Conservation (phyloP, 2,113 vertebrate genomes). For the Tachuris rubrigastra region DNA sequence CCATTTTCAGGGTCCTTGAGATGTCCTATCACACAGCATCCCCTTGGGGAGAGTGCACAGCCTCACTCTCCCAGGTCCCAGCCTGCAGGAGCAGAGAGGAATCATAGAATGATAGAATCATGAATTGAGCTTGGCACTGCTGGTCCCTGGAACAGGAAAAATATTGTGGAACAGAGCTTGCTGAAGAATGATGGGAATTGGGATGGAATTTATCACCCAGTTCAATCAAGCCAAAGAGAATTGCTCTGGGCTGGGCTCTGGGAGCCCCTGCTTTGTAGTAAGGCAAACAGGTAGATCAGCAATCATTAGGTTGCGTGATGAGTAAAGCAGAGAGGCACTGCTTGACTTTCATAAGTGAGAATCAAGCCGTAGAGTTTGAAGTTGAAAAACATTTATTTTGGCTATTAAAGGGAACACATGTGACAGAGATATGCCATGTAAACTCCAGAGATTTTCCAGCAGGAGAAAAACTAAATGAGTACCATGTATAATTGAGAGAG, state of each 20-base stretch:
- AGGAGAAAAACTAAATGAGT: background rate
- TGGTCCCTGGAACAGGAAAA: background rate
- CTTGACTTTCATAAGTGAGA: background rate
- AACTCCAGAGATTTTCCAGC: slow-evolving; percentile 31
- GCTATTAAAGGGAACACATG: slow-evolving; percentile 16
- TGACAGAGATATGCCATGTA: slow-evolving; percentile 11
- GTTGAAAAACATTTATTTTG: slow-evolving; percentile 57
- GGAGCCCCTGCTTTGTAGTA: background rate
- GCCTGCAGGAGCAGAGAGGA: background rate
- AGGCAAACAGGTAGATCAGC: background rate
- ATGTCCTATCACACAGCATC: background rate
- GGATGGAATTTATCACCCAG: background rate
- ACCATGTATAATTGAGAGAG: background rate
- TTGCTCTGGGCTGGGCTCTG: background rate
- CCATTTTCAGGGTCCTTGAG: background rate
- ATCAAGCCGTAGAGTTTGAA: slow-evolving; percentile 1
- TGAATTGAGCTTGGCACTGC: rapidly evolving
- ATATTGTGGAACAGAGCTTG: background rate
- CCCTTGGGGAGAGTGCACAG: rapidly evolving
- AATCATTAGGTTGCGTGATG: background rate
- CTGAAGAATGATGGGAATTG: background rate
- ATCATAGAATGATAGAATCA: too few relatives aligned
- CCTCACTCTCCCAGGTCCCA: background rate
- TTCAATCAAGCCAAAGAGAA: rapidly evolving
- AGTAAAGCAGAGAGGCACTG: background rate